Conservation (phyloP, 2,797 vertebrate genomes). For the Garrulus glandarius region DNA sequence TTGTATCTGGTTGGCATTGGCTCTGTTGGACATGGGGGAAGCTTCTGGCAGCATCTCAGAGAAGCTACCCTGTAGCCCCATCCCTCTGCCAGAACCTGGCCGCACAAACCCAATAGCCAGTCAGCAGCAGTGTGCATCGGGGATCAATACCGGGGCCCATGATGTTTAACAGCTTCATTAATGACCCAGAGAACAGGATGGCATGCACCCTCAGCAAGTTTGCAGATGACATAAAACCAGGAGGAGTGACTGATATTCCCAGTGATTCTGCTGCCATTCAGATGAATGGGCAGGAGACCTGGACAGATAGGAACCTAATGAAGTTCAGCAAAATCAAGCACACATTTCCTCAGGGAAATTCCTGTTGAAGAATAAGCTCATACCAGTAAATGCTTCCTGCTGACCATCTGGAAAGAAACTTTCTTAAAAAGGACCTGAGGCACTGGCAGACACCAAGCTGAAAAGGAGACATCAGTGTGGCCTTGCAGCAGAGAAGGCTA, state of each 20-base stretch:
- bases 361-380: neutral
- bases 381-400: neutral
- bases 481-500: neutral
- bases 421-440: neutral
- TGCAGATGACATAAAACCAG: neutral
- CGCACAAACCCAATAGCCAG: fast-evolving
- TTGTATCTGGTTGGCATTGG: neutral
- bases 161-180: neutral
- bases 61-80: neutral
- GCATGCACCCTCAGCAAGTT: neutral
- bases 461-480: neutral
- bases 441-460: neutral
- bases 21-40: neutral
- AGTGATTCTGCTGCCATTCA: neutral
- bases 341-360: neutral
- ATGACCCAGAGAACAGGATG: neutral
- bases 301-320: neutral
- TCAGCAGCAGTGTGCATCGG: neutral
- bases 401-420: neutral
- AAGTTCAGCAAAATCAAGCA: neutral
- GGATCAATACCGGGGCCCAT: fast-evolving
- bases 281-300: neutral
- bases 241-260: neutral
- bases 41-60: neutral
- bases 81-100: neutral